Base-by-base conservation (phyloP, 2,888 invertebrate genomes). In the Apotomis turbidana region DNA sequence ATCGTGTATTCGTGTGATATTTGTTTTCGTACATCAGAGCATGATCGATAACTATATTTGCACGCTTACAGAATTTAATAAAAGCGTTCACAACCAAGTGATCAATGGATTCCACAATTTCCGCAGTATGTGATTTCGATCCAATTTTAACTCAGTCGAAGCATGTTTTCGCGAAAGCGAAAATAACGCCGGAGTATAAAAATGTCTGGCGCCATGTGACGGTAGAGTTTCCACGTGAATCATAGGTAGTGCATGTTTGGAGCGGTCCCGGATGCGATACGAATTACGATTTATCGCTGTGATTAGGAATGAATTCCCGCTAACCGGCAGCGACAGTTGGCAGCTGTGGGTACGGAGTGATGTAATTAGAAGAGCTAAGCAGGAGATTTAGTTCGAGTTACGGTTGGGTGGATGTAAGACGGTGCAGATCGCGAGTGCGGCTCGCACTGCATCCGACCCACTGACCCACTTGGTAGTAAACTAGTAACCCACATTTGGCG, bases 401-500 rank as follows among this genome's bases (percentile, higher is more conserved):
- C 49, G 67, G 59, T 68, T 59, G 67, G 58, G 46, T 59, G 46
- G 66, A 38, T 49, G 58, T 58, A 62, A 62, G 57, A 57, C 61
- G 41, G 71, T 55, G 60, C 68, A 62, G 68, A 67, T 71, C 54
- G 54, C 67, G 44, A 64, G 59, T 69, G 67, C 63, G 44, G 70
- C 55, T 60, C 67, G 61, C 72, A 71, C 66, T 71, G 70, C 67
- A 73, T 46, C 67, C 71, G 75, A 74, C 75, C 74, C 66, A 73
- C 54, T 74, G 61, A 74, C 73, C 74, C 51, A 73, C 66, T 73
- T 75, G 44, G 54, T 70, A 79, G 73, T 83, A 83, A 84, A 84
- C 85, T 70, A 79, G 73, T 83, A 83, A 84, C 85, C 85, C 76
- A 81, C 76, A 79, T 84, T 79, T 74, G 76, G 75, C 74, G 71